These are phyloP conservation scores for Oxyscelio sp. DNA, from an alignment of 2,888 invertebrate species.

Conservation along the genomic window DNA sequence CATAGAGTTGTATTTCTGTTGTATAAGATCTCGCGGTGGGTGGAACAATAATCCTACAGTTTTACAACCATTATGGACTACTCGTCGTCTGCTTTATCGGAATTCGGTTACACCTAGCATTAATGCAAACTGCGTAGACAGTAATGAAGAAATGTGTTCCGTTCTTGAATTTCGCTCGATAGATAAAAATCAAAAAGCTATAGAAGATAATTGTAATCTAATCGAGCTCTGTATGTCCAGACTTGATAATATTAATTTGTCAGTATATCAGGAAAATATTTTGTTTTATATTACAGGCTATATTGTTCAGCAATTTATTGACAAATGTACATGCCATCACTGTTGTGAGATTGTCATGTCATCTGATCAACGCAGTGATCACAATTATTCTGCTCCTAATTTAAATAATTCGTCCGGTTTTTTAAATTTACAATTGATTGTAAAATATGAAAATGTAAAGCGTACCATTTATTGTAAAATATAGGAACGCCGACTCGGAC, in stretches of 20 bases:
- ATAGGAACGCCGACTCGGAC: no score
- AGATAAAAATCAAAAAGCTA: neutral
- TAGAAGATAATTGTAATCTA: conserved; percentile 2
- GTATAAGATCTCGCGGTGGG: conserved; percentile 9
- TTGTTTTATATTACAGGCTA: conserved; percentile 15
- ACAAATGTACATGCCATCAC: conserved; percentile 5
- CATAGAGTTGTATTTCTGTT: conserved; percentile 18
- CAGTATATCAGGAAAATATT: conserved; percentile 8
- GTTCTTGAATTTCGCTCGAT: conserved; percentile 19
- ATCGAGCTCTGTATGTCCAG: neutral
- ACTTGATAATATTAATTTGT: neutral
- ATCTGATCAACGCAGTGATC: conserved; percentile 4
- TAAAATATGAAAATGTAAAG: no score
- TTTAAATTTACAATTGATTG: no score
- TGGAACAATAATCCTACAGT: conserved; percentile 14
- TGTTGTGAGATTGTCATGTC: neutral
- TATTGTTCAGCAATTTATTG: conserved; percentile 11
- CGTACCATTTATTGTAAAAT: no score
- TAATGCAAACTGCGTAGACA: neutral
- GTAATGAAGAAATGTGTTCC: neutral
- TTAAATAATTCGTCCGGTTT: conserved; percentile 12
- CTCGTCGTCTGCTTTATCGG: conserved; percentile 20
- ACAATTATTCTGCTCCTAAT: conserved; percentile 12
- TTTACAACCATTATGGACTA: conserved; percentile 14
- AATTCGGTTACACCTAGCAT: conserved; percentile 6